Percentiles rank a stretch among this genome's conserved stretches.
Evolutionary conservation across 2,797 vertebrate genomes (phyloP).

Genomic region (Gouania willdenowi): DNA sequence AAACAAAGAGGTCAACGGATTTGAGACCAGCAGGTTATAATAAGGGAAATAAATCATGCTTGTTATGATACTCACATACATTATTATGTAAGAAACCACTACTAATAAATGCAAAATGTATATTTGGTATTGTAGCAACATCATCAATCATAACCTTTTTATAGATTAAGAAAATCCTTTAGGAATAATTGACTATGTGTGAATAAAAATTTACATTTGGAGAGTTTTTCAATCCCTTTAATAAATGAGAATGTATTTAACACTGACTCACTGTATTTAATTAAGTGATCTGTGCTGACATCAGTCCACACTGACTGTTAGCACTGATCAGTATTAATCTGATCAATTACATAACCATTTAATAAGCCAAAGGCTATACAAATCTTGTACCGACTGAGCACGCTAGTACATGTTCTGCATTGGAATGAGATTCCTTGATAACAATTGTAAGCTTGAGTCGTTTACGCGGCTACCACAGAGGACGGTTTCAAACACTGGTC

Average conservation of each 20-base stretch:
- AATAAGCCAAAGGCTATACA: conserved; percentile 73
- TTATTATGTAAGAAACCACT: no score
- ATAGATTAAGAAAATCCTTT: no score
- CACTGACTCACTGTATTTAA: conserved; percentile 49
- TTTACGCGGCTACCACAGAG: conserved; percentile 39
- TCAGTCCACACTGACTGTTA: conserved; percentile 59
- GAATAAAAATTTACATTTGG: conserved; percentile 22
- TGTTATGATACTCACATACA: no score
- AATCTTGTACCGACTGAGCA: conserved; percentile 67
- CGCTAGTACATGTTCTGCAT: conserved; percentile 56
- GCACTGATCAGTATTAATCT: conserved; percentile 76
- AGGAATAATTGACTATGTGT: conserved; percentile 2
- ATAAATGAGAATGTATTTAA: conserved; percentile 55
- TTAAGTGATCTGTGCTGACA: conserved; percentile 53
- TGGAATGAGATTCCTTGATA: conserved; percentile 57
- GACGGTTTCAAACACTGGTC: conserved; percentile 51
- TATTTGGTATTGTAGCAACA: no score
- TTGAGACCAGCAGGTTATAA: no score
- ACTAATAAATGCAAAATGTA: no score
- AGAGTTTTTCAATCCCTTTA: conserved; percentile 28
- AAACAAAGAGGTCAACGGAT: no score
- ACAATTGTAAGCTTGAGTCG: conserved; percentile 37
- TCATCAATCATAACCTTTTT: no score
- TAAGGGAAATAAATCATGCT: no score
- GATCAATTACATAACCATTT: conserved; percentile 79